phyloP scores from a whole-genome alignment of 2,797 vertebrate genomes.

The Brachyalestes nurse region DNA sequence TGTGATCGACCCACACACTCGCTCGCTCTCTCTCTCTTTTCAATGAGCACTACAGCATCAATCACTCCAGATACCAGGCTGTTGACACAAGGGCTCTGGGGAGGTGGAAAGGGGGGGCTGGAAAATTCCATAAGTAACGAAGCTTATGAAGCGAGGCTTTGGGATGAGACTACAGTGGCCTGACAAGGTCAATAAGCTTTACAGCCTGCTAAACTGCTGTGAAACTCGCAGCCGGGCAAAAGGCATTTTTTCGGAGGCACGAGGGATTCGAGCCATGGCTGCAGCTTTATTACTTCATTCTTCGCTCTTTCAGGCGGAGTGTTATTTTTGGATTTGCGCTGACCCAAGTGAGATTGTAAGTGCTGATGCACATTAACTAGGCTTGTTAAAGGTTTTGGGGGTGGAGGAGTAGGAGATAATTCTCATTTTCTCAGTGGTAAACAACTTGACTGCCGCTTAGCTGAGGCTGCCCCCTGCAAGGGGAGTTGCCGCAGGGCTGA shows the following conservation, averaged over 20 bases:
- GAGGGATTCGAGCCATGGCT: conserved; percentile 39
- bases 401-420: background rate
- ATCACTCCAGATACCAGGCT: conserved; percentile 56
- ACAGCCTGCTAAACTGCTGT: conserved; percentile 55
- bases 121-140: conserved; percentile 61
- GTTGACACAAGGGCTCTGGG: conserved; percentile 56
- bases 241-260: conserved; percentile 33
- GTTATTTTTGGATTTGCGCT: conserved; percentile 44
- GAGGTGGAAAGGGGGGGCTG: conserved; percentile 44
- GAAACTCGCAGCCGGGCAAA: conserved; percentile 53
- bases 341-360: conserved; percentile 32
- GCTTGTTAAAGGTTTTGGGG: conserved; percentile 19
- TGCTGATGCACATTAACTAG: conserved; percentile 35
- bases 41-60: conserved; percentile 54
- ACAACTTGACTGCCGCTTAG: background rate
- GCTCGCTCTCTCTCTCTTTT: conserved; percentile 21
- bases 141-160: conserved; percentile 51
- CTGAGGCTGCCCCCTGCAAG: background rate
- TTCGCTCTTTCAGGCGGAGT: conserved; percentile 34
- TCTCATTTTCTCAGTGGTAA: conserved; percentile 23
- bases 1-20: conserved; percentile 67
- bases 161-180: conserved; percentile 45
- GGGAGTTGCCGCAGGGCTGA: background rate
- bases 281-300: conserved; percentile 53
- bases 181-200: conserved; percentile 54